These are phyloP conservation scores for Brachyalestes nurse DNA, from an alignment of 2,797 vertebrate species.

Conservation along the genomic window DNA sequence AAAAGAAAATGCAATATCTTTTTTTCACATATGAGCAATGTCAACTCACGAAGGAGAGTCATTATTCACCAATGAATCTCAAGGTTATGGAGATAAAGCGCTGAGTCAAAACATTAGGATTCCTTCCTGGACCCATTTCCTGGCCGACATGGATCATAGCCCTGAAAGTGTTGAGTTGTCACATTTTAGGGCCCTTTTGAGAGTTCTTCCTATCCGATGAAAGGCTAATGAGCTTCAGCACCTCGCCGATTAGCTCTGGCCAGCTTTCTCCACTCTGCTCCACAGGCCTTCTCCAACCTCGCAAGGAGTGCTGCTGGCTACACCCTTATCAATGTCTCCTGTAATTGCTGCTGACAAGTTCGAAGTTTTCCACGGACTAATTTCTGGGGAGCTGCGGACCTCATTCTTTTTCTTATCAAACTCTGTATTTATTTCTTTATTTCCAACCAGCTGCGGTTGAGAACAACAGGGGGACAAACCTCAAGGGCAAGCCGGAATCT, in stretches of 20 bases:
- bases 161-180: slow-evolving; percentile 52
- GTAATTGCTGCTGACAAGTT: slow-evolving; percentile 31
- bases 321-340: slow-evolving; percentile 37
- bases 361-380: slow-evolving; percentile 7
- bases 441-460: slow-evolving; percentile 13
- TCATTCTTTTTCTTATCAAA: slow-evolving; percentile 27
- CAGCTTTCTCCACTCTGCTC: slow-evolving; percentile 32
- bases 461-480: slow-evolving; percentile 15
- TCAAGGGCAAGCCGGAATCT: not conserved
- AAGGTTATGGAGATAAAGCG: slow-evolving; percentile 59
- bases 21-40: slow-evolving; percentile 47
- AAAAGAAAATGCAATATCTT: slow-evolving; percentile 38
- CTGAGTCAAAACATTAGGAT: slow-evolving; percentile 59
- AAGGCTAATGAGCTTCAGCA: slow-evolving; percentile 49
- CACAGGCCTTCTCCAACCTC: not conserved
- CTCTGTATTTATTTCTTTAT: slow-evolving; percentile 4
- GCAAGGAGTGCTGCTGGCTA: slow-evolving; percentile 8
- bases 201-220: slow-evolving; percentile 33
- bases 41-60: slow-evolving; percentile 43
- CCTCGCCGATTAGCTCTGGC: slow-evolving; percentile 40
- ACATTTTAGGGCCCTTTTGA: slow-evolving; percentile 49
- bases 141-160: slow-evolving; percentile 46
- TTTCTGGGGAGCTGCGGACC: slow-evolving; percentile 17
- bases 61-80: slow-evolving; percentile 50
- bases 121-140: slow-evolving; percentile 58